Base-by-base conservation (phyloP, 2,797 vertebrate genomes). In the Crocodylus rhombifer region DNA sequence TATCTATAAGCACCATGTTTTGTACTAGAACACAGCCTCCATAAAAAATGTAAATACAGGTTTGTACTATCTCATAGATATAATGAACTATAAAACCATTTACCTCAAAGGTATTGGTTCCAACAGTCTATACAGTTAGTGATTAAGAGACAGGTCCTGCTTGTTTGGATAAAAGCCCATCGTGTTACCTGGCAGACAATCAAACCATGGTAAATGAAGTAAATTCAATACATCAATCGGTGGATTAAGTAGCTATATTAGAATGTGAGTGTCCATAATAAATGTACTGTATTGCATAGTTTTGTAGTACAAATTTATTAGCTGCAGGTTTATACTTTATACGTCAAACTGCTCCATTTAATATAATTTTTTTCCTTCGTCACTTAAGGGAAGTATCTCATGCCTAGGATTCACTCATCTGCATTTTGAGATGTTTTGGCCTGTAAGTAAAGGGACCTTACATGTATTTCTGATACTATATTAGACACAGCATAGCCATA, bases 171-270 rank as follows among this genome's bases (percentile, higher is more conserved):
- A 28, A 83, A 71, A 65, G 69, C 58, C 79, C 79, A 57, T 88
- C 81, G 28, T 65, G 94, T 84, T 64, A 65, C 20, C 91, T 83
- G 87, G 81, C 84, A 89, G 90, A 42, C 36, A 75, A 64, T 79
- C 77, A 91, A 64, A 81, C 5, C 62, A 81, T 6, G 71, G 86
- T 91, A 88, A 93, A n/a, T 91, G 79, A 85, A 42, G 86, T 74
- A 20, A 8, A 55, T 73, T 93, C 77, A 82, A 5, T 87, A 74
- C 14, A 62, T 82, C 25, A 4, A 26, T 94, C 94, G 64, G 82
- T 3, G 7, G 78, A 61, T 28, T 77, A 56, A 42, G n/a, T 13
- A 60, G 63, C 74, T 84, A 9, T 57, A 79, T 58, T 23, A 25
- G 4, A 80, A 12, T 0, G 1, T n/a, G 76, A 42, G 15, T 61